Evolutionary conservation across 1,140 invertebrate species (phyloP).

Genomic region (Apocrypta bakeri): DNA sequence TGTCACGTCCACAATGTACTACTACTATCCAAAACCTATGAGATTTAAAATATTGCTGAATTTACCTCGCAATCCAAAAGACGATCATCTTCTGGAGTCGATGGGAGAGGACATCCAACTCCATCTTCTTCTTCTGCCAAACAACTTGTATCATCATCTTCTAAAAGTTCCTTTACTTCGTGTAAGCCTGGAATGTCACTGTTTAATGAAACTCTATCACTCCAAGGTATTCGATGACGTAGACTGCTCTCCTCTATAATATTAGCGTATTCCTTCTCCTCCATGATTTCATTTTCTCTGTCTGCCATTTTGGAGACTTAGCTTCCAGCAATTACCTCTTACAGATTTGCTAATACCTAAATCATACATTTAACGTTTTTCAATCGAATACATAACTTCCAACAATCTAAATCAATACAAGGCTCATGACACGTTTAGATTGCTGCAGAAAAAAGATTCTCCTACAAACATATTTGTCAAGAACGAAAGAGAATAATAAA

Average conservation of each 20-base stretch:
- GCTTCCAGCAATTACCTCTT: background rate
- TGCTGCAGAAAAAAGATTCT: no score
- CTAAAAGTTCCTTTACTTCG: constrained; percentile 75
- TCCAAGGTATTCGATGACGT: constrained; percentile 71
- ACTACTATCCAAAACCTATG: background rate
- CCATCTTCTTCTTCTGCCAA: constrained; percentile 84
- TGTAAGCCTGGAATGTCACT: constrained; percentile 69
- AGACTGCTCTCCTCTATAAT: constrained; percentile 55
- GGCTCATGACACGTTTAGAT: no score
- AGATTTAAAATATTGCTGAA: constrained; percentile 4
- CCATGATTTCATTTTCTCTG: constrained; percentile 42
- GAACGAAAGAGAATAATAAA: background rate
- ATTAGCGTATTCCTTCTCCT: constrained; percentile 46
- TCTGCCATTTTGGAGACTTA: constrained; percentile 35
- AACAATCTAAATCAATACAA: background rate
- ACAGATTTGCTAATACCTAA: constrained; percentile 35
- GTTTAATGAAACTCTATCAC: constrained; percentile 65
- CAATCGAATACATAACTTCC: no score
- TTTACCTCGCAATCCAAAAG: constrained; percentile 84
- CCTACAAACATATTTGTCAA: background rate
- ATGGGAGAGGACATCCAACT: constrained; percentile 86
- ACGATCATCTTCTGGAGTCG: constrained; percentile 90
- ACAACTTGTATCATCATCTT: constrained; percentile 77
- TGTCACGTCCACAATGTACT: background rate
- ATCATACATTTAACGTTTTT: background rate